These are phyloP conservation scores for Drosophila buzzatii DNA, from an alignment of 2,888 invertebrate species.

Conservation along the genomic window DNA sequence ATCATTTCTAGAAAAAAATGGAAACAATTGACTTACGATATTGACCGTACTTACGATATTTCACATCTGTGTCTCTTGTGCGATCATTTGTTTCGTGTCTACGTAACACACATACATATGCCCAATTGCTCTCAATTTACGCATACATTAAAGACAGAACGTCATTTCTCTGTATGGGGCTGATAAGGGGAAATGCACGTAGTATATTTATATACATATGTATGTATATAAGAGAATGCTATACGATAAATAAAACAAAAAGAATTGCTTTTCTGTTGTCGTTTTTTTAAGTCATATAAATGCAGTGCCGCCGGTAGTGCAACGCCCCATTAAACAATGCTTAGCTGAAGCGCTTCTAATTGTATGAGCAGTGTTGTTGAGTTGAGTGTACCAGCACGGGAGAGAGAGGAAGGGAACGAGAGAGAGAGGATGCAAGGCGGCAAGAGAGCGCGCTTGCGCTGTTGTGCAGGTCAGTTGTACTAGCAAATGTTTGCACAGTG, in stretches of 20 bases:
- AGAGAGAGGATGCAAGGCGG: background rate
- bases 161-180: background rate
- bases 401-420: background rate
- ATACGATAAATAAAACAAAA: background rate
- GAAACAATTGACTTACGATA: constrained; percentile 6
- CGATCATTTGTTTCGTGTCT: constrained; percentile 15
- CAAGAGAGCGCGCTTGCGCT: constrained; percentile 66
- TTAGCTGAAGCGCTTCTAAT: constrained; percentile 11
- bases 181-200: background rate
- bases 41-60: constrained; percentile 8
- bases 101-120: background rate
- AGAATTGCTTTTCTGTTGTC: too few relatives aligned
- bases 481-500: constrained; percentile 57
- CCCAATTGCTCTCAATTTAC: background rate
- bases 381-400: background rate
- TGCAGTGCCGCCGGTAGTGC: background rate
- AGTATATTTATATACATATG: background rate
- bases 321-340: background rate
- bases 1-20: constrained; percentile 6
- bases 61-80: background rate
- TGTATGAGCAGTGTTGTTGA: constrained; percentile 4
- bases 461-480: constrained; percentile 52
- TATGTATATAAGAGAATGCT: background rate
- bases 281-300: background rate
- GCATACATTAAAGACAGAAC: background rate